Percentiles rank a stretch among this genome's conserved stretches.
Evolutionary conservation across 2,113 vertebrate species (phyloP).

Genomic region (Lamprotornis superbus): DNA sequence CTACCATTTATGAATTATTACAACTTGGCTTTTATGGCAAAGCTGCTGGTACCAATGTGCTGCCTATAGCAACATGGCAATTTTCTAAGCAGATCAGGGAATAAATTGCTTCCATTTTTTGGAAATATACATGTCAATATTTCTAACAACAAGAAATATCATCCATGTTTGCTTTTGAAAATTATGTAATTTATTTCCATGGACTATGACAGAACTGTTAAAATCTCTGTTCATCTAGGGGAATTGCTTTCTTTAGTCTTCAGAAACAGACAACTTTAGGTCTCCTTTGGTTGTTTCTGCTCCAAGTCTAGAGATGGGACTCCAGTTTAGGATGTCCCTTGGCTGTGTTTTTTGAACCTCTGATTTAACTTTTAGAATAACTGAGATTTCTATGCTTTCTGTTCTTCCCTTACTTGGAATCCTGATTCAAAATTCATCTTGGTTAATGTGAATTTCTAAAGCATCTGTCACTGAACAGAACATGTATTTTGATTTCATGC

Average conservation of each 20-base stretch:
- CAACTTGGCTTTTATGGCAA: background rate
- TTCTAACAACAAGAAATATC: background rate
- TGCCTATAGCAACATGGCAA: background rate
- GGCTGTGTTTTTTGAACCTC: background rate
- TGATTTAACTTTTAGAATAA: background rate
- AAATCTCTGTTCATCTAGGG: background rate
- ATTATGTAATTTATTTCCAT: background rate
- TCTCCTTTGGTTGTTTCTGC: background rate
- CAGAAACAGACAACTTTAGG: background rate
- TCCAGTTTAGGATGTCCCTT: background rate
- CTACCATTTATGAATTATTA: background rate
- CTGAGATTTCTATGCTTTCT: background rate
- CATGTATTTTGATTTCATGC: background rate
- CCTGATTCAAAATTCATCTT: background rate
- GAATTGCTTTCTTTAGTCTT: background rate
- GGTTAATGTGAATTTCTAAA: background rate
- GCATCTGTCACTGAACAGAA: background rate
- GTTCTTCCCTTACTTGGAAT: background rate
- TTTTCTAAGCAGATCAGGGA: background rate
- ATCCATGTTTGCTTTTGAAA: background rate
- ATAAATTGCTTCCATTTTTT: background rate
- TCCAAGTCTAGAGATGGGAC: background rate
- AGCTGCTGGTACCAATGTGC: background rate
- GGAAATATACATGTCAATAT: background rate
- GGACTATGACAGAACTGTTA: background rate